These are phyloP conservation scores for Eolophus roseicapilla DNA, from an alignment of 2,113 vertebrate genomes.

Conservation along the genomic window DNA sequence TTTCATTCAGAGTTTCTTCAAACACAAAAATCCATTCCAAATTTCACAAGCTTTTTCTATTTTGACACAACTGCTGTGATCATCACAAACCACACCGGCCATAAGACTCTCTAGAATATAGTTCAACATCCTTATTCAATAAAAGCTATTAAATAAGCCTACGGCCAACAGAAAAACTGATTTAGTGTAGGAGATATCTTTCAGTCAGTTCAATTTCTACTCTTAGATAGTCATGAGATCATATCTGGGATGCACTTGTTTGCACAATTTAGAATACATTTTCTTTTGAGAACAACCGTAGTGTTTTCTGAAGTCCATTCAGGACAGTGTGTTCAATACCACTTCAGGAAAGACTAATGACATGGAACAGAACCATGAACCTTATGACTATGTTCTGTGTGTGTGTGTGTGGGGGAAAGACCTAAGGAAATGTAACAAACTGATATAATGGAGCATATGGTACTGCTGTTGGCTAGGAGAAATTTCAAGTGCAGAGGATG, in stretches of 20 bases:
- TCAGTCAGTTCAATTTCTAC: background rate
- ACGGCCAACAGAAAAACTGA: background rate
- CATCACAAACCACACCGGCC: background rate
- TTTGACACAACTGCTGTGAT: background rate
- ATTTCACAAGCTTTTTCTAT: background rate
- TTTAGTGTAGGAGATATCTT: background rate
- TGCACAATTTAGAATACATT: background rate
- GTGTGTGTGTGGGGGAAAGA: background rate
- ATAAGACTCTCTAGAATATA: background rate
- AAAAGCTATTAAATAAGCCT: background rate
- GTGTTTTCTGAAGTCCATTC: background rate
- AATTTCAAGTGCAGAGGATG: background rate
- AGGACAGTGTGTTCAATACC: background rate
- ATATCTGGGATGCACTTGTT: background rate
- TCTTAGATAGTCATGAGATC: background rate
- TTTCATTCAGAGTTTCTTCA: background rate
- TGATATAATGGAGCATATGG: background rate
- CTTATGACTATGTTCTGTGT: background rate
- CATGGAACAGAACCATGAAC: background rate
- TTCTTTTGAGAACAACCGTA: background rate
- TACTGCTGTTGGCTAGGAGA: background rate
- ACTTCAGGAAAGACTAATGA: background rate
- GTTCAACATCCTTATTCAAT: background rate
- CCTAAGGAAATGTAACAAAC: background rate
- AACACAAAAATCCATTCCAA: background rate